phyloP scores from a whole-genome alignment of 2,888 invertebrate species.

The Tipula unca region DNA sequence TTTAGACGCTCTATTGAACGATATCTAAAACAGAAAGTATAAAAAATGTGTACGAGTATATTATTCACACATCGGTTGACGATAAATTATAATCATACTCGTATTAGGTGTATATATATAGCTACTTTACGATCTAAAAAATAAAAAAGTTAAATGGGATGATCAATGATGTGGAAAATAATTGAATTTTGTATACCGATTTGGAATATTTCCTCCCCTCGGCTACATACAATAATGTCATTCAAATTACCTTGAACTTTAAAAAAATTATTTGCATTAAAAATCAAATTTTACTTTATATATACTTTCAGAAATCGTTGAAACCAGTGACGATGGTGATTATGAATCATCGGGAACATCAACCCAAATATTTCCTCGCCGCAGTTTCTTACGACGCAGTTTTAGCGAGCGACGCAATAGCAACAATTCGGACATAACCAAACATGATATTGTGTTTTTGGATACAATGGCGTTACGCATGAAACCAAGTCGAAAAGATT shows the following conservation, averaged over 20 bases:
- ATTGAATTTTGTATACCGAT: neutral
- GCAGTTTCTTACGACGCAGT: slow-evolving; percentile 32
- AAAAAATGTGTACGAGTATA: neutral
- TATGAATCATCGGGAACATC: neutral
- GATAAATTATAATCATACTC: no score
- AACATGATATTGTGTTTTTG: slow-evolving; percentile 49
- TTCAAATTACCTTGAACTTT: neutral
- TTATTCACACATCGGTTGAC: neutral
- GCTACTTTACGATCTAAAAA: no score
- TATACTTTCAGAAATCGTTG: neutral
- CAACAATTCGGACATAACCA: slow-evolving; percentile 38
- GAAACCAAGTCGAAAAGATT: slow-evolving; percentile 51
- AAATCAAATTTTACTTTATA: neutral
- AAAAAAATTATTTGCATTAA: neutral
- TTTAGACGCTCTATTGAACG: neutral
- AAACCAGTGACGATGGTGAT: neutral
- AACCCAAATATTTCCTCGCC: neutral
- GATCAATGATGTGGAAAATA: neutral
- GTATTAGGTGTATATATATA: no score
- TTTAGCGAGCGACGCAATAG: slow-evolving; percentile 41
- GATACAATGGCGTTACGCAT: slow-evolving; percentile 79
- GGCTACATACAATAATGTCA: no score
- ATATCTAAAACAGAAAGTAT: neutral
- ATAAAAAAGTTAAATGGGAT: no score
- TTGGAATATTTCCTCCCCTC: neutral